Base-by-base conservation (phyloP, 1,140 invertebrate genomes). In the Eriosoma lanigerum region DNA sequence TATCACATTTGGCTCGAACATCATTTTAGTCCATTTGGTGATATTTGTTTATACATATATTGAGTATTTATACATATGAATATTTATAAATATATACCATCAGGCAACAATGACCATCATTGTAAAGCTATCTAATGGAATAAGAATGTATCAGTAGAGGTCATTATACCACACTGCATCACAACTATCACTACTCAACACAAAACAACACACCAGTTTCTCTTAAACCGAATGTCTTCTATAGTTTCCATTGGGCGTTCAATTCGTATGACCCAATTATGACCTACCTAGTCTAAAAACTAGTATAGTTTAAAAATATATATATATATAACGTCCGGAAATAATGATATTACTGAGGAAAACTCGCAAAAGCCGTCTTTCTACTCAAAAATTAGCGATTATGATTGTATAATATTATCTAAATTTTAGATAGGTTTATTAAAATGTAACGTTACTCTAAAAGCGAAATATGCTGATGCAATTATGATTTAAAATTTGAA, bases 121-220 rank as follows among this genome's bases (percentile, higher is more conserved):
- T 1, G 12, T 48, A 26, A 46, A 26, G 21, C 13, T 26, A 68
- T 72, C 48, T 72, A 29, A 72, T 72, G 24, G 68, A 3, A 32
- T 19, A 72, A 52, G 68, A 72, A 72, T 72, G 48, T 72, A 19
- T 12, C 46, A 72, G 26, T 46, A 72, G 66, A 68, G 66, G 66
- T 68, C 66, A 48, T 68, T 68, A 68, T 48, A 68, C 66, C 44
- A 48, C 12, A n/a, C n/a, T n/a, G n/a, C n/a, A n/a, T n/a, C 13
- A 21, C 64, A n/a, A 46, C 17, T 9, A 62, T 17, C 68, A 24
- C 48, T 46, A 72, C 48, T 24, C 52, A 24, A 72, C 46, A 72
- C 68, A 52, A 72, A 72, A 72, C 46, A 72, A 72, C 68, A 72
- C 68, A 52, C 46, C 48, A 72, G 46, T 72, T 72, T 72, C 68